Evolutionary conservation across 2,888 invertebrate genomes (phyloP), one percentile per base, ranked within the genome.

Genomic region (Caenorhabditis wallacei): DNA sequence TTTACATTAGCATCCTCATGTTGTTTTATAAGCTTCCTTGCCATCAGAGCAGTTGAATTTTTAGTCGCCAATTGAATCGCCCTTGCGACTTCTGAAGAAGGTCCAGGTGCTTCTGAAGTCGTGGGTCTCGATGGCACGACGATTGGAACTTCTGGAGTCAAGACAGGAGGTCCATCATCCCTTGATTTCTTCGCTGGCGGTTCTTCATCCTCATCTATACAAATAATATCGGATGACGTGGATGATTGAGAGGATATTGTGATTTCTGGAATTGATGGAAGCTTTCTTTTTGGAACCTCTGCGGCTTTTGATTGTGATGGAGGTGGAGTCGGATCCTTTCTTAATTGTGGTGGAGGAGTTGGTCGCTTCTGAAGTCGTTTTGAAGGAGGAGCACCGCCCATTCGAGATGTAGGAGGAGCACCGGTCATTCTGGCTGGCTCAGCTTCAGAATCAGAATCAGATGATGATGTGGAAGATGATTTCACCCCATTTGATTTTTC

Each of bases 161-260:
- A 53, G 22, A 53, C 51, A 10, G 48, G 53, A 35, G 20, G 11
- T 40, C 11, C 35, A 11, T 26, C 20, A 10, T 22, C 37, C 40
- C 18, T 8, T 30, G 48, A 26, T 37, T 71, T 71, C 59, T 71
- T 71, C 10, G 37, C 57, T 2, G 70, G 70, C 22, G 70, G 70
- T 35, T 71, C 70, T 2, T 71, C 68, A 2, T 69, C n/a, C n/a
- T n/a, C 68, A 30, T 30, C 30, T 5, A 30, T 30, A 30, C 30
- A 30, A 8, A 61, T n/a, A 8, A 61, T 43, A 22, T 61, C 61
- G 13, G 61, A n/a, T n/a, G n/a, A n/a, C n/a, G n/a, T n/a, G n/a
- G n/a, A n/a, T n/a, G n/a, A n/a, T 18, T 18, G 40, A 1, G 59
- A 61, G 13, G 61, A 46, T 8, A 16, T 22, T n/a, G n/a, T n/a